Percentiles rank a stretch among this genome's conserved stretches.
These are phyloP conservation scores for Parambassis ranga DNA, from an alignment of 2,797 vertebrate genomes.

Conservation along the genomic window DNA sequence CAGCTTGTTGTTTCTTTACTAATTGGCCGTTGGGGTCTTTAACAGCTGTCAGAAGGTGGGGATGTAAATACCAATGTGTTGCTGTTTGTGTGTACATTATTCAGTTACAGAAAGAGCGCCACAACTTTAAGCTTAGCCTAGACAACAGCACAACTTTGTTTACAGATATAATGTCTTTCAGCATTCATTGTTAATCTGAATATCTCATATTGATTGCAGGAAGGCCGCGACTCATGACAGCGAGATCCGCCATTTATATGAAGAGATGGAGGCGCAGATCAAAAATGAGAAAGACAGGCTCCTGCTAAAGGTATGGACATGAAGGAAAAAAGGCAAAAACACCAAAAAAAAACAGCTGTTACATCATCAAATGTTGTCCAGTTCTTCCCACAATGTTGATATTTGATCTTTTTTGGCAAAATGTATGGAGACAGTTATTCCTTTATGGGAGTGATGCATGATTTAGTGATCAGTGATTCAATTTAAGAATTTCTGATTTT, in stretches of 20 bases:
- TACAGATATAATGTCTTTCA: background rate
- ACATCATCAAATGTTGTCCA: too few species aligned
- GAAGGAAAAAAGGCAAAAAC: background rate
- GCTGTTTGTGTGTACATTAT: background rate
- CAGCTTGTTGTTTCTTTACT: conserved; percentile 36
- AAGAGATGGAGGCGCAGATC: conserved; percentile 97
- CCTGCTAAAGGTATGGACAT: conserved; percentile 79
- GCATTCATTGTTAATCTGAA: background rate
- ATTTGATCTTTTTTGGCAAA: too few species aligned
- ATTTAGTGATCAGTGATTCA: too few species aligned
- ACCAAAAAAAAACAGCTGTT: background rate
- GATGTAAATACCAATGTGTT: conserved; percentile 42
- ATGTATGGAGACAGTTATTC: too few species aligned
- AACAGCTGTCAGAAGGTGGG: conserved; percentile 34
- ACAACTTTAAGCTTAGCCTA: background rate
- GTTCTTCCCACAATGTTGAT: too few species aligned
- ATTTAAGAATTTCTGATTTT: too few species aligned
- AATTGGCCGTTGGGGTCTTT: conserved; percentile 55
- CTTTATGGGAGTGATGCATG: too few species aligned
- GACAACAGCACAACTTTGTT: conserved; percentile 17
- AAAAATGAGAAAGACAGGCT: conserved; percentile 88
- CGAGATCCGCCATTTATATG: conserved; percentile 90
- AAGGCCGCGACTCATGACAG: conserved; percentile 87
- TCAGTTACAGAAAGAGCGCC: background rate
- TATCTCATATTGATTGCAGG: conserved; percentile 77